Base-by-base conservation (phyloP, 2,113 vertebrate genomes). In the Indicator maculatus region DNA sequence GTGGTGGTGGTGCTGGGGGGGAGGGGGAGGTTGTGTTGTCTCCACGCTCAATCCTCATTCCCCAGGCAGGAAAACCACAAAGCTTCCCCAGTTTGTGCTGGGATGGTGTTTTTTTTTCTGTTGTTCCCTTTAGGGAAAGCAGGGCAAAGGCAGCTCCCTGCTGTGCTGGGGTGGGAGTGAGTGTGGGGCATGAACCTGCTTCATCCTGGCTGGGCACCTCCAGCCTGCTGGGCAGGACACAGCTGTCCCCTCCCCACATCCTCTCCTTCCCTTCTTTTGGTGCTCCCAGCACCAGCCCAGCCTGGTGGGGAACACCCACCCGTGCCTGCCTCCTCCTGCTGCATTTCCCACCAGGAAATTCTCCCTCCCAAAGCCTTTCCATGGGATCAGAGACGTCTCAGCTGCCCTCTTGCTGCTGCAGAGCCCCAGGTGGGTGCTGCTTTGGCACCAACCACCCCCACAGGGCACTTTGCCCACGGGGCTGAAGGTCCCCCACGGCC, bases 51-150 rank as follows among this genome's bases (percentile, higher is more conserved):
- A 31, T 16, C 45, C 16, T 3, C 45, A 3, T 3, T 38, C 60
- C 23, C 24, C 16, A 5, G 0, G 2, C 3, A 26, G 28, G 4
- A 73, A 75, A 79, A 53, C 7, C 1, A 0, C 7, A 1, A 1
- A 9, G 36, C 10, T 66, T 2, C 6, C 61, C 53, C 6, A 2
- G 20, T 76, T 80, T 3, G 8, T 45, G 45, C 36, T 36, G 36
- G 36, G 36, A 36, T 36, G 36, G 36, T 36, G 36, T 36, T 36
- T 36, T 36, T 36, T 36, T 36, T 36, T 36, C 36, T 38, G 0
- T 3, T 52, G 64, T 58, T 60, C 2, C 21, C 36, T 30, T 36
- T 8, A 16, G 47, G n/a, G 33, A 38, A 64, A 47, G 6, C 5
- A 16, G 26, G 26, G 10, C 31, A 8, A 47, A 56, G 15, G 16